Evolutionary conservation across 2,888 invertebrate genomes (phyloP), one percentile per base, ranked within the genome.

Genomic region (Lymantria monacha): DNA sequence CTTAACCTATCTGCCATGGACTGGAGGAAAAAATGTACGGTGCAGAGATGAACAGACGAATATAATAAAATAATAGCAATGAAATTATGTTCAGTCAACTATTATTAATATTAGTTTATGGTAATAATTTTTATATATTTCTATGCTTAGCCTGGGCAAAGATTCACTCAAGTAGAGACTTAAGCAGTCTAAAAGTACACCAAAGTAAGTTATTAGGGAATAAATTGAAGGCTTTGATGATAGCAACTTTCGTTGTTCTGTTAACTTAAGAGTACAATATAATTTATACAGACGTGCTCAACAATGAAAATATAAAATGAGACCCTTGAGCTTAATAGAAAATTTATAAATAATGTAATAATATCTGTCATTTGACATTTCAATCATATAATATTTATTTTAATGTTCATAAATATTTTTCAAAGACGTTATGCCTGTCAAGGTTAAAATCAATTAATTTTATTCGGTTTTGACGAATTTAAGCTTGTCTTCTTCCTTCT

Each of bases 121-220:
- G 22, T 22, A 22, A 22, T 22, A 3, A 22, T 22, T 22, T 22
- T 22, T 22, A 22, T 22, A 22, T 22, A 1, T 33, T 33, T 8
- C 1, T 8, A 33, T 5, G 10, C 33, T 33, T 33, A 33, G 33
- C 10, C 10, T 3, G 10, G 7, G 33, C 33, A 22, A 22, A 33
- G 10, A 33, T 10, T 33, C 33, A 10, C 33, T 33, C 9, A 33
- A 33, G 43, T 48, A 47, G 42, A 36, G 41, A 46, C 46, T 60
- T 48, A 53, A 42, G 38, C 48, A 57, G 49, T 58, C 53, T 57
- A 57, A 67, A 65, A 63, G 61, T 59, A 61, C 48, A 59, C 54
- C 52, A 67, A 64, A 67, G 61, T 64, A 61, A 61, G 49, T 67
- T 64, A 61, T 59, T 64, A 67, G 36, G 51, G 57, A 56, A 64